These are phyloP conservation scores for Macquaria australasica DNA, from an alignment of 2,113 vertebrate genomes.

Conservation along the genomic window DNA sequence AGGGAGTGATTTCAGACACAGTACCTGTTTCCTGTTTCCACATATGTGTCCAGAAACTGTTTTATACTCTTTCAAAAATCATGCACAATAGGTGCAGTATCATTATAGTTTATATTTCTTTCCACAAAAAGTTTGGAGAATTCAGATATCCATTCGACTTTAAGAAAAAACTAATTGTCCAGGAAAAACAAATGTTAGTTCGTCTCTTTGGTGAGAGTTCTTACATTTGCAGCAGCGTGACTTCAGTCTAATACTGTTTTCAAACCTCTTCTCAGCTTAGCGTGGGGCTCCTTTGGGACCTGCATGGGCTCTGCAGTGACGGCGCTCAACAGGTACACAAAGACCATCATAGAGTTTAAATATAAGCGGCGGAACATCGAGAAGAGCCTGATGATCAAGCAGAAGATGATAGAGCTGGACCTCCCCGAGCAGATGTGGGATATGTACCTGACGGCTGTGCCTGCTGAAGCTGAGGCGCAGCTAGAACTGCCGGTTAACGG, in stretches of 20 bases:
- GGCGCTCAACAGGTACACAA: conserved; percentile 89
- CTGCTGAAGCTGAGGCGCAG: conserved; percentile 68
- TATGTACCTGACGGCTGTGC: conserved; percentile 82
- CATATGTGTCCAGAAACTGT: too few species aligned
- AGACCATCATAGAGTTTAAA: conserved; percentile 90
- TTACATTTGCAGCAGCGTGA: not conserved
- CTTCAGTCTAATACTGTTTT: not conserved
- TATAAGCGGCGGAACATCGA: conserved; percentile 88
- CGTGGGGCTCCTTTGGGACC: conserved; percentile 92
- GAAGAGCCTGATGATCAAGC: conserved; percentile 86
- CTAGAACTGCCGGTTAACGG: conserved; percentile 74
- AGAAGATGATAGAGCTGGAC: conserved; percentile 82
- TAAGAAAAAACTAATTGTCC: too few species aligned
- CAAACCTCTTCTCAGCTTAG: conserved; percentile 81
- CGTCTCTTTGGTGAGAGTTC: too few species aligned
- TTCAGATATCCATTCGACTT: too few species aligned
- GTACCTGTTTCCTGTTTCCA: too few species aligned
- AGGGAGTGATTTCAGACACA: too few species aligned
- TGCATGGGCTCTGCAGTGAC: conserved; percentile 93
- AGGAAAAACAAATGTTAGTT: too few species aligned
- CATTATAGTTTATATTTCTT: too few species aligned
- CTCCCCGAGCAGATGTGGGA: conserved; percentile 86
- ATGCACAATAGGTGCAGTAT: too few species aligned
- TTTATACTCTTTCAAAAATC: too few species aligned
- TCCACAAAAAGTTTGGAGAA: too few species aligned